Conservation (phyloP, 2,888 invertebrate species). For the Acanthosepion lycidas region DNA sequence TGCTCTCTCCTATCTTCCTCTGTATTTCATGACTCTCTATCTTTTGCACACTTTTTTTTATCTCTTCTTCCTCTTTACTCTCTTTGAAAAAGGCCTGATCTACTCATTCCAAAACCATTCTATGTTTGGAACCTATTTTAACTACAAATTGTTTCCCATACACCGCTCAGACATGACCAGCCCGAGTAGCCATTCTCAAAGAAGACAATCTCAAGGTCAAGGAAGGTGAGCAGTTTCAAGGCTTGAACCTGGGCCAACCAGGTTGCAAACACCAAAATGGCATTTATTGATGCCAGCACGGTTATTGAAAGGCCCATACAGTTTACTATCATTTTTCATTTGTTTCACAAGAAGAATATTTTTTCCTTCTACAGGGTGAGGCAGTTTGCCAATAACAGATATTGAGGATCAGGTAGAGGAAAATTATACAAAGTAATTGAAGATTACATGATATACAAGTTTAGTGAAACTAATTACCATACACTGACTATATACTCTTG, state of each 20-base stretch:
- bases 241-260: not conserved
- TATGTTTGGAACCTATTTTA: not conserved
- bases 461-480: not conserved
- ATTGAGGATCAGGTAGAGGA: not conserved
- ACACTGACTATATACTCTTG: not conserved
- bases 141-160: not conserved
- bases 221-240: not conserved
- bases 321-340: conserved; percentile 21
- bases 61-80: not conserved
- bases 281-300: not conserved
- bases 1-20: not conserved
- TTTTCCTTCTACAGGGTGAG: not conserved
- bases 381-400: not conserved
- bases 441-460: not conserved
- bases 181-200: not conserved
- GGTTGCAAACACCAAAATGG: conserved; percentile 33
- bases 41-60: not conserved
- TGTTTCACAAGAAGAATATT: not conserved
- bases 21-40: not conserved
- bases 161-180: not conserved
- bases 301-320: not conserved
- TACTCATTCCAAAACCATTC: conserved; percentile 2
- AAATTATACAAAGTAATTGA: not conserved
- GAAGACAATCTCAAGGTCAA: not conserved
- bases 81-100: not conserved